Evolutionary conservation across 2,113 vertebrate genomes (phyloP).

Genomic region (Arothron firmamentum): DNA sequence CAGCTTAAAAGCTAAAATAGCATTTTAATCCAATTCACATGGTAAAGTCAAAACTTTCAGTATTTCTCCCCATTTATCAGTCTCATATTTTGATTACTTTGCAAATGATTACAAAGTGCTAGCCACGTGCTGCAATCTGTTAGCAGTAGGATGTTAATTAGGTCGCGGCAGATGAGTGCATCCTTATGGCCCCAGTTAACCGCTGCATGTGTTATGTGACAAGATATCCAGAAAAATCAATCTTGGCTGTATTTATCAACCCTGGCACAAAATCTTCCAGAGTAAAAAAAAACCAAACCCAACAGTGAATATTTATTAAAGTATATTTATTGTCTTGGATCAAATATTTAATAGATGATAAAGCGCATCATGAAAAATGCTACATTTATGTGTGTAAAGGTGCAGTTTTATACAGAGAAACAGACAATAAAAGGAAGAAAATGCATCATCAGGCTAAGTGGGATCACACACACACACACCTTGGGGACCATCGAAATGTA

Average conservation of each 20-base stretch:
- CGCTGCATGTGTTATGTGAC: conserved; percentile 29
- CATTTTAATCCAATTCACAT: no score
- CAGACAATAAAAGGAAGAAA: conserved; percentile 15
- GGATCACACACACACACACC: conserved; percentile 7
- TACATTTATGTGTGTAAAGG: conserved; percentile 7
- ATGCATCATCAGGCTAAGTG: conserved; percentile 11
- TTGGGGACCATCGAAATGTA: conserved; percentile 6
- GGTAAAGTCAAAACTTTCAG: no score
- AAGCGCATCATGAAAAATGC: background rate
- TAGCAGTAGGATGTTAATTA: conserved; percentile 63
- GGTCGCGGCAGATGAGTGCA: conserved; percentile 49
- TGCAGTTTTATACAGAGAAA: background rate
- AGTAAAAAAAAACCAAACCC: background rate
- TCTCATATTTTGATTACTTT: no score
- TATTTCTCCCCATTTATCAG: no score
- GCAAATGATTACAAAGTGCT: conserved; percentile 6
- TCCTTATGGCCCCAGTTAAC: conserved; percentile 57
- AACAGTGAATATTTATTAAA: no score
- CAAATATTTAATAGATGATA: conserved; percentile 11
- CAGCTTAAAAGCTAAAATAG: background rate
- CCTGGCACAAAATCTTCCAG: conserved; percentile 5
- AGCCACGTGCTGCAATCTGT: conserved; percentile 58
- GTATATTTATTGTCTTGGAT: background rate
- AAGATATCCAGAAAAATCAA: conserved; percentile 44
- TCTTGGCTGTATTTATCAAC: conserved; percentile 29